phyloP scores from a whole-genome alignment of 2,113 vertebrate species.

The Heteronetta atricapilla region DNA sequence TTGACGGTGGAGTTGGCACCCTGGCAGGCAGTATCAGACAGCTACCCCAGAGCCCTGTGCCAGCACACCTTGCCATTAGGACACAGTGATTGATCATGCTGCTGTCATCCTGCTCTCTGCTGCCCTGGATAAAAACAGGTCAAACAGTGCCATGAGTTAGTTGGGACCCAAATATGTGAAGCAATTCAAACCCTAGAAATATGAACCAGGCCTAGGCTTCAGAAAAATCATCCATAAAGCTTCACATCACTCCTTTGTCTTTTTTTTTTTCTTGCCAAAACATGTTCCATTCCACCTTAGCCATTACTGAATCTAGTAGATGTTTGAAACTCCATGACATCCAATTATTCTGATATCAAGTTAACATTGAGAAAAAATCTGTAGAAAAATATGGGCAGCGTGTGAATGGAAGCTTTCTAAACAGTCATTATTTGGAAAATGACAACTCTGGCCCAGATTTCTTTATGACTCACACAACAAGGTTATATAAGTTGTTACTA shows the following conservation, averaged over 20 bases:
- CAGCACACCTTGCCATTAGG: background rate
- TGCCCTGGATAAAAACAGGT: background rate
- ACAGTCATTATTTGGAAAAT: background rate
- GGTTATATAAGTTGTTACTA: conserved; percentile 3
- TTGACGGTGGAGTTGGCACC: background rate
- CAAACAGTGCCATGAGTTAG: background rate
- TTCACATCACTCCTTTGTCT: background rate
- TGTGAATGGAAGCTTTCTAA: background rate
- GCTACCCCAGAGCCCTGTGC: background rate
- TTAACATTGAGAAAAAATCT: background rate
- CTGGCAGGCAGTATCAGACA: background rate
- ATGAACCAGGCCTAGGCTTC: background rate
- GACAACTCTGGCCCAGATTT: background rate
- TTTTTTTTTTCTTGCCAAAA: background rate
- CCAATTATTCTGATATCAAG: background rate
- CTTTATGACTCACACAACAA: background rate
- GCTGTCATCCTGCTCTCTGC: background rate
- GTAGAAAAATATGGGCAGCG: background rate
- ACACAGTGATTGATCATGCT: background rate
- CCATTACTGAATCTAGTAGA: background rate
- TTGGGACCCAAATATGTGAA: background rate
- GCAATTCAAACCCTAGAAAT: background rate
- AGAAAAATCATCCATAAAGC: background rate
- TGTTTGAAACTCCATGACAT: background rate
- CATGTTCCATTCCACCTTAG: background rate